phyloP scores from a whole-genome alignment of 2,113 vertebrate genomes.

The Cephalopholis sonnerati region DNA sequence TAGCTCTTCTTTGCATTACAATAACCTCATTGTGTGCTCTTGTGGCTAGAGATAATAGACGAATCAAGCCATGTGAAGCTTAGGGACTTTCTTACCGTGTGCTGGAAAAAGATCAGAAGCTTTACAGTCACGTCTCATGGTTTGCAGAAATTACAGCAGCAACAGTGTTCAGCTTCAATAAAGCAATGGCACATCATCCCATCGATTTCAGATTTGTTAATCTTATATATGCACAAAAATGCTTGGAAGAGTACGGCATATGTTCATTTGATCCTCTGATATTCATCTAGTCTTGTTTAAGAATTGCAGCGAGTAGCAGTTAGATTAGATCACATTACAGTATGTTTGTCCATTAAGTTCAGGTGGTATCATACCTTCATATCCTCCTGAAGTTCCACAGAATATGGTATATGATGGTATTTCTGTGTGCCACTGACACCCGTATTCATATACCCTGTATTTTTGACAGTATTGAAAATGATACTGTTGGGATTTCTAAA shows the following conservation, averaged over 20 bases:
- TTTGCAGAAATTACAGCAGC: conserved; percentile 2
- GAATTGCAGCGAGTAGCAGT: background rate
- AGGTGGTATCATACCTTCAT: no score
- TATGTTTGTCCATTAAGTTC: background rate
- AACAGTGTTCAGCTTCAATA: background rate
- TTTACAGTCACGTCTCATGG: background rate
- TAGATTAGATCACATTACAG: background rate
- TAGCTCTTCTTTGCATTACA: conserved; percentile 23
- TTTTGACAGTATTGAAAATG: no score
- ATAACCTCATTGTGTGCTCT: conserved; percentile 18
- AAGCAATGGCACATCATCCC: background rate
- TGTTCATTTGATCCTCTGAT: background rate
- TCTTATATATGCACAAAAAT: background rate
- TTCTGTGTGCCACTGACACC: no score
- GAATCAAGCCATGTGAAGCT: conserved; percentile 9
- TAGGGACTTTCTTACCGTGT: background rate
- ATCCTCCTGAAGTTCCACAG: no score
- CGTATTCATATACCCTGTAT: no score
- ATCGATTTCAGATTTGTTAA: conserved; percentile 1
- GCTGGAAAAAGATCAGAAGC: conserved; percentile 17
- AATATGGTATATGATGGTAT: no score
- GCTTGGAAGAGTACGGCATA: background rate
- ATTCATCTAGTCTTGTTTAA: background rate
- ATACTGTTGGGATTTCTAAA: no score
- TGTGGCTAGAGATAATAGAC: background rate